These are phyloP conservation scores for Gallinago solitaria DNA, from an alignment of 2,797 vertebrate genomes.

Conservation along the genomic window DNA sequence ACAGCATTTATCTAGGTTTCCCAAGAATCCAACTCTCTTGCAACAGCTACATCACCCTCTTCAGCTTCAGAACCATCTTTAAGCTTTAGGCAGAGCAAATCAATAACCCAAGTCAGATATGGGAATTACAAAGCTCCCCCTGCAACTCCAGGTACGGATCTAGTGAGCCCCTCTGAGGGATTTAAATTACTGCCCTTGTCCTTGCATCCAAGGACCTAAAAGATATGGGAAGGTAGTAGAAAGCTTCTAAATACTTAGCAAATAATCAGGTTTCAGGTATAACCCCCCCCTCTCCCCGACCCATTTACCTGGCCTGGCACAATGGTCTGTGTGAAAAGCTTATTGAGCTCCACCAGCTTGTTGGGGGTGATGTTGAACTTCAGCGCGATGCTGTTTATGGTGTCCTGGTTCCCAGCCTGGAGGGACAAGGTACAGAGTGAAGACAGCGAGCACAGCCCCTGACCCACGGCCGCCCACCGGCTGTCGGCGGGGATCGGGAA, in stretches of 20 bases:
- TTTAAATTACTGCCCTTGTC: background rate
- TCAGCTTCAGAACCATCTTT: background rate
- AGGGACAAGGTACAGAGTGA: background rate
- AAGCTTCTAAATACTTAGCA: background rate
- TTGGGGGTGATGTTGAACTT: conserved; percentile 97
- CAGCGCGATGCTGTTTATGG: conserved; percentile 94
- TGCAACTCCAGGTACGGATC: background rate
- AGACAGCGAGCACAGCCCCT: background rate
- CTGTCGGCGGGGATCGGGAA: background rate
- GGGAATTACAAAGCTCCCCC: background rate
- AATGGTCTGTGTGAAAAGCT: conserved; percentile 91
- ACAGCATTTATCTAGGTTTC: background rate
- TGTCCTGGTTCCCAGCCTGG: conserved; percentile 86
- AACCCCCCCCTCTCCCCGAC: background rate
- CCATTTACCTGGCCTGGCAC: conserved; percentile 92
- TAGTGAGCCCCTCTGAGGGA: background rate
- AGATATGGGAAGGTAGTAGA: background rate
- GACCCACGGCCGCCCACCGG: background rate
- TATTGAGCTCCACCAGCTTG: conserved; percentile 95
- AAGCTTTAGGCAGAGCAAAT: background rate
- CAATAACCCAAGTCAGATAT: background rate
- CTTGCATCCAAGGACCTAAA: background rate
- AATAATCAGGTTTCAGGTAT: background rate
- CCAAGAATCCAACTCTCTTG: background rate
- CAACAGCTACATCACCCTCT: background rate